phyloP scores from a whole-genome alignment of 2,888 invertebrate genomes.

The Spisula subtruncata region DNA sequence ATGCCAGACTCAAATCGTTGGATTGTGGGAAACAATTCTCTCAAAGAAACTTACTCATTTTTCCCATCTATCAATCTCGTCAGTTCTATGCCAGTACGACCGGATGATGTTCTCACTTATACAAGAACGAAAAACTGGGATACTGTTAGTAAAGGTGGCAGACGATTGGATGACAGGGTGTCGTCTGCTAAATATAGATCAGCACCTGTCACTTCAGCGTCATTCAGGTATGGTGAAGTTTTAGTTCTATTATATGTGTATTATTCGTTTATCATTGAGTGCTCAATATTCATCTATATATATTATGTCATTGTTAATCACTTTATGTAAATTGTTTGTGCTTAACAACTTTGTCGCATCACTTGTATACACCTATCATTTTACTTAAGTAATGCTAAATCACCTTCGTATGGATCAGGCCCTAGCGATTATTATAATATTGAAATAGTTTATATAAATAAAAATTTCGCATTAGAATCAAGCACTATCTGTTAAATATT shows the following conservation, averaged over 20 bases:
- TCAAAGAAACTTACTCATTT: slow-evolving; percentile 75
- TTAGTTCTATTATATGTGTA: neutral
- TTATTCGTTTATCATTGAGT: neutral
- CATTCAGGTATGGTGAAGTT: slow-evolving; percentile 44
- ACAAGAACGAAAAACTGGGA: slow-evolving; percentile 83
- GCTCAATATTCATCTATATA: neutral
- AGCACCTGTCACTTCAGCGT: slow-evolving; percentile 35
- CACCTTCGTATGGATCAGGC: no score
- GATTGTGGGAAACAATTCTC: slow-evolving; percentile 60
- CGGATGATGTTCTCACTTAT: slow-evolving; percentile 84
- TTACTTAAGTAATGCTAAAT: no score
- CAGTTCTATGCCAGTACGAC: slow-evolving; percentile 86
- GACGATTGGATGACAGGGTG: slow-evolving; percentile 80
- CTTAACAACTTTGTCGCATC: neutral
- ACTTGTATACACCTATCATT: neutral
- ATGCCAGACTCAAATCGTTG: slow-evolving; percentile 66
- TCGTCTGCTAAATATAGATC: slow-evolving; percentile 81
- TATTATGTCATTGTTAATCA: neutral
- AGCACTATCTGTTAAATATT: neutral
- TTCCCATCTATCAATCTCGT: slow-evolving; percentile 86
- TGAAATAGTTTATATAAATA: neutral
- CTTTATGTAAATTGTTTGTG: neutral
- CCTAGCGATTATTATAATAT: no score
- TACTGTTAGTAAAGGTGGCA: slow-evolving; percentile 80
- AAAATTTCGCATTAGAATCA: neutral